Evolutionary conservation across 2,888 invertebrate genomes (phyloP).

Genomic region (Chymomyza procnemis): DNA sequence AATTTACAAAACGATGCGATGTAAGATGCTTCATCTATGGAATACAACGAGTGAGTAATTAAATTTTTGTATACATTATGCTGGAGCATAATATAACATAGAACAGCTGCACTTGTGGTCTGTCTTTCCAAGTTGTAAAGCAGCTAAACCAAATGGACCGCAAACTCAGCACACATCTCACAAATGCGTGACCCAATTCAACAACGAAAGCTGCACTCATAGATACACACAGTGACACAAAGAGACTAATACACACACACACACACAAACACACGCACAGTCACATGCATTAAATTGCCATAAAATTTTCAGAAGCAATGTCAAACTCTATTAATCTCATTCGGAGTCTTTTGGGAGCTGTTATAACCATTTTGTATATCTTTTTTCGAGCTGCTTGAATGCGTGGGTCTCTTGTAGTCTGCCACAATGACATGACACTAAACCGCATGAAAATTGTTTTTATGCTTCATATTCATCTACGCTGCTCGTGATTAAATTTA

Average conservation of each 20-base stretch:
- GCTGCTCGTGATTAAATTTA: slow-evolving; percentile 2
- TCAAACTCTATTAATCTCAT: slow-evolving; percentile 5
- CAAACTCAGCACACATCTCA: not conserved
- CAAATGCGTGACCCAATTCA: slow-evolving; percentile 3
- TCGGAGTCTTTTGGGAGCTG: not conserved
- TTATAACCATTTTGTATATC: not conserved
- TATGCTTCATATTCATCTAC: not conserved
- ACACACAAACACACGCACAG: not conserved
- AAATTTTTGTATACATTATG: not conserved
- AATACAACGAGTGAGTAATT: not conserved
- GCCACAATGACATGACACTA: not conserved
- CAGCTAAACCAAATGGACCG: not conserved
- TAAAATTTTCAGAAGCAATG: slow-evolving; percentile 1
- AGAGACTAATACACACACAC: not conserved
- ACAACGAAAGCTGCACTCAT: not conserved
- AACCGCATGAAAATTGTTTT: not conserved
- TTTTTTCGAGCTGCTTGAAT: not conserved
- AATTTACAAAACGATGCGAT: no score
- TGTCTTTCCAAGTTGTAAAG: not conserved
- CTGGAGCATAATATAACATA: not conserved
- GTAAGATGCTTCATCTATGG: not conserved
- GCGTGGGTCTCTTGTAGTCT: not conserved
- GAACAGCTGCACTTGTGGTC: not conserved
- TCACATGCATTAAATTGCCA: not conserved
- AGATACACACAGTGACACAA: not conserved